Base-by-base conservation (phyloP, 2,888 invertebrate genomes). In the Agapostemon virescens region DNA sequence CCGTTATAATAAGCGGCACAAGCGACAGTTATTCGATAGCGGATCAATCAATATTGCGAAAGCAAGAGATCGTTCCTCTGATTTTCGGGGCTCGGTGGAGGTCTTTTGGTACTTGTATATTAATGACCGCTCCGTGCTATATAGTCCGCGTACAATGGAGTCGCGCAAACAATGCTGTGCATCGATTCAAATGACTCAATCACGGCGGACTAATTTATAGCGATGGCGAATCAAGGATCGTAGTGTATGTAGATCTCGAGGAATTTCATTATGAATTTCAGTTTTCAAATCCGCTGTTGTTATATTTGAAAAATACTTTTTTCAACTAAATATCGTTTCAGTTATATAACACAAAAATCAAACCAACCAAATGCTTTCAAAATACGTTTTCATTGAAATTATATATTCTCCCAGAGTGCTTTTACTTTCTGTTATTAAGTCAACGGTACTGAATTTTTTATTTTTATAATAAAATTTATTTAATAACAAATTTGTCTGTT, bases 121-220 rank as follows among this genome's bases (percentile, higher is more conserved):
- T 86, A 85, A 85, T 86, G 87, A 81, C 82, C 79, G 75, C 67
- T 72, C 68, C 74, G 75, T 66, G 70, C 80, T 78, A 74, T 80
- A 74, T 80, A 75, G 74, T 74, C 30, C 52, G 75, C 66, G 82
- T 82, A 88, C 86, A 88, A 89, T 88, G 72, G 86, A 79, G 74
- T 69, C 61, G 55, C 36, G 64, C 78, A 87, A 85, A 89, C 89
- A 90, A 90, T 89, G 64, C 82, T 76, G 85, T 74, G 83, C 89
- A 87, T 89, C 88, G 85, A 90, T 89, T 90, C 87, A 81, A 85
- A 88, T 86, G 87, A 90, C 88, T 91, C 90, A 90, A 91, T 91
- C 90, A 89, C 79, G 84, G 75, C 81, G 76, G 79, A 63, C 83
- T 76, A 82, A 83, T 82, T 82, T 72, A 72, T 38, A 38, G 42